phyloP scores from a whole-genome alignment of 2,888 invertebrate species.

The Embidobia sp. region DNA sequence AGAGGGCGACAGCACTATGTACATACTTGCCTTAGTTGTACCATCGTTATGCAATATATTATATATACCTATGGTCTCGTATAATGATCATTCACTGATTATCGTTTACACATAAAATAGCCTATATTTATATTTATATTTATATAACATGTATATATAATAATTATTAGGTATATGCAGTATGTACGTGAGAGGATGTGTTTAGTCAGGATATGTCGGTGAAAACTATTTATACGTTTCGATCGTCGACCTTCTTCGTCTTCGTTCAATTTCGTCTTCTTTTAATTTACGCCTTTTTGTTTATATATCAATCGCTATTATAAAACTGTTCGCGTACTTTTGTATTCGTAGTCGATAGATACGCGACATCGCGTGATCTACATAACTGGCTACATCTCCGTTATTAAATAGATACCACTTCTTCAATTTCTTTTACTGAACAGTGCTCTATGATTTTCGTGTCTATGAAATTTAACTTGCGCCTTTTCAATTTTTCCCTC shows the following conservation, averaged over 20 bases:
- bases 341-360: slow-evolving; percentile 67
- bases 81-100: slow-evolving; percentile 74
- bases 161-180: slow-evolving; percentile 76
- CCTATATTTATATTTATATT: slow-evolving; percentile 70
- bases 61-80: slow-evolving; percentile 73
- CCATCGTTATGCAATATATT: slow-evolving; percentile 74
- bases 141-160: slow-evolving; percentile 66
- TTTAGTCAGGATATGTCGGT: slow-evolving; percentile 81
- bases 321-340: slow-evolving; percentile 70
- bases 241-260: slow-evolving; percentile 73
- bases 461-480: slow-evolving; percentile 14
- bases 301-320: slow-evolving; percentile 67
- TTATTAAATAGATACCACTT: slow-evolving; percentile 55
- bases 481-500: slow-evolving; percentile 8
- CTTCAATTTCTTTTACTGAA: slow-evolving; percentile 34
- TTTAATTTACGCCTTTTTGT: slow-evolving; percentile 60
- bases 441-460: slow-evolving; percentile 18
- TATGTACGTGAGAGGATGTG: slow-evolving; percentile 79
- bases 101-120: slow-evolving; percentile 80
- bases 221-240: slow-evolving; percentile 78
- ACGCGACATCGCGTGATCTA: slow-evolving; percentile 69
- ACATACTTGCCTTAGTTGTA: slow-evolving; percentile 81
- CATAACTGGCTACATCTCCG: slow-evolving; percentile 69
- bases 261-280: slow-evolving; percentile 40
- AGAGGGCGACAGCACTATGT: slow-evolving; percentile 79